These are phyloP conservation scores for Pheosia tremula DNA, from an alignment of 2,888 invertebrate genomes.

Conservation along the genomic window DNA sequence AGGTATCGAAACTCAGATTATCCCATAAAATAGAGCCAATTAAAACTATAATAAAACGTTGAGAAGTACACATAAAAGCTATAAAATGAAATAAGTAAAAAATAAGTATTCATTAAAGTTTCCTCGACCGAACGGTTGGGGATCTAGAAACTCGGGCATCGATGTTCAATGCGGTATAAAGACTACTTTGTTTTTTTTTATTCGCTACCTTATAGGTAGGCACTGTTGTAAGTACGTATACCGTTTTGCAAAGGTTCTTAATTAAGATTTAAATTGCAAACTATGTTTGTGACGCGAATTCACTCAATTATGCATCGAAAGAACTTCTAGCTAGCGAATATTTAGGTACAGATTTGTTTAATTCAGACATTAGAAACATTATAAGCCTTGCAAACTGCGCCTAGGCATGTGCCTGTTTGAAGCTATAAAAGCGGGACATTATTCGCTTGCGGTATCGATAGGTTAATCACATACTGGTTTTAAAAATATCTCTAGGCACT, in stretches of 20 bases:
- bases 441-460: background rate
- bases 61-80: constrained; percentile 5
- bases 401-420: background rate
- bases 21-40: background rate
- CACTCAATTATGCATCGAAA: background rate
- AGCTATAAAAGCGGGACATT: background rate
- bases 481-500: background rate
- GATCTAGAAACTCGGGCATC: constrained; percentile 6
- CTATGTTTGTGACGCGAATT: background rate
- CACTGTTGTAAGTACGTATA: background rate
- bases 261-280: constrained; percentile 6
- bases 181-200: background rate
- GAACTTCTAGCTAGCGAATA: constrained; percentile 4
- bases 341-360: background rate
- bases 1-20: background rate
- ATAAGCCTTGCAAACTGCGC: background rate
- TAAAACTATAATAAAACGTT: background rate
- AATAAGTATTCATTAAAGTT: constrained; percentile 2
- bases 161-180: background rate
- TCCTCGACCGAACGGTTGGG: background rate
- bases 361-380: constrained; percentile 6
- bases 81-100: constrained; percentile 1
- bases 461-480: constrained; percentile 3
- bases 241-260: background rate
- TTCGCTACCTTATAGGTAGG: constrained; percentile 1